Conservation (phyloP, 1,140 invertebrate species). For the Neocloeon triangulifer region DNA sequence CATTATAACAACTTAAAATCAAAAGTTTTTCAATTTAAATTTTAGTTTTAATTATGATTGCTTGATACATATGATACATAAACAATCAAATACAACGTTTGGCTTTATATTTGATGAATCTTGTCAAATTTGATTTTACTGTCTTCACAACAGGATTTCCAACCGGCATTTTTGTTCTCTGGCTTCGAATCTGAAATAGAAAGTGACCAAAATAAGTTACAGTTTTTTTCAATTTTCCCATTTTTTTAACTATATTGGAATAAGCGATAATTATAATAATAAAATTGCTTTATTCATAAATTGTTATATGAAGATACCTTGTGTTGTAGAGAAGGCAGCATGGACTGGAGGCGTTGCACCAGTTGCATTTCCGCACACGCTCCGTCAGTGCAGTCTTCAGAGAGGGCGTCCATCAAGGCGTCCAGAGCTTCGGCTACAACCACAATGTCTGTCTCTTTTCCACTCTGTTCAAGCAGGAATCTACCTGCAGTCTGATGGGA, state of each 20-base stretch:
- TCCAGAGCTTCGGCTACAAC: conserved; percentile 49
- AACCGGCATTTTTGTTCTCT: conserved; percentile 34
- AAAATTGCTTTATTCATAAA: too few relatives aligned
- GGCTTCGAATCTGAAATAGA: conserved; percentile 27
- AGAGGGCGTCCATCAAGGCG: conserved; percentile 50
- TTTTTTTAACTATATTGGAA: too few relatives aligned
- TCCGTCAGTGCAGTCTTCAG: conserved; percentile 44
- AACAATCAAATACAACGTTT: too few relatives aligned
- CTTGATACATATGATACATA: too few relatives aligned
- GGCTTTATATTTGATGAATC: conserved; percentile 55
- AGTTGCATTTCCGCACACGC: conserved; percentile 35
- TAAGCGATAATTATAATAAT: conserved; percentile 9
- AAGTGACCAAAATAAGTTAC: too few relatives aligned
- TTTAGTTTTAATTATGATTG: too few relatives aligned
- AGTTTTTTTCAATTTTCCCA: too few relatives aligned
- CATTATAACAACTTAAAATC: too few relatives aligned
- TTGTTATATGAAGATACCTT: conserved; percentile 24
- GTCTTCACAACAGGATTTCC: conserved; percentile 39
- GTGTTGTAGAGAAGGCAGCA: conserved; percentile 34
- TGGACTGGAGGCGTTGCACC: conserved; percentile 25
- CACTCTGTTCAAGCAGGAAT: conserved; percentile 26
- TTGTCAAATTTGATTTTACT: conserved; percentile 36
- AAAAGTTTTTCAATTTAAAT: too few relatives aligned
- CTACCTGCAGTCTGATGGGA: conserved; percentile 16
- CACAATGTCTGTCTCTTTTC: conserved; percentile 36